Percentiles rank a stretch among this genome's conserved stretches.
Evolutionary conservation across 2,888 invertebrate species (phyloP).

Genomic region (Chloromyia formosa): DNA sequence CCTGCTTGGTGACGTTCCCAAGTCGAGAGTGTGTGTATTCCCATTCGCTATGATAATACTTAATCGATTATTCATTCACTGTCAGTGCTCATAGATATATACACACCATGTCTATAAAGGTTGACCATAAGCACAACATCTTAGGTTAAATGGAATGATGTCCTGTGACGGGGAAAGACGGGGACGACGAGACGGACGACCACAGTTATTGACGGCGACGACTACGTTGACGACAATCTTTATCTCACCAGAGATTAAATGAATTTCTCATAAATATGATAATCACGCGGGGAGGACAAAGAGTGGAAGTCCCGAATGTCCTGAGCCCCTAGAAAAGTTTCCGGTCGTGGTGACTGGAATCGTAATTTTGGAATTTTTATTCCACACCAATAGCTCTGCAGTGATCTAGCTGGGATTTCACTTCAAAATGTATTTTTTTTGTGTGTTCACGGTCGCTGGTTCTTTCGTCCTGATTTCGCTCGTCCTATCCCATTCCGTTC

Average conservation of each 20-base stretch:
- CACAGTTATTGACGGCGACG: neutral
- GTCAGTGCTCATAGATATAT: neutral
- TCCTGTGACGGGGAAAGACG: neutral
- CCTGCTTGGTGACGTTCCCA: too few relatives aligned
- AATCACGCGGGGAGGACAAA: conserved; percentile 28
- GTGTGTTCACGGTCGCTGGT: neutral
- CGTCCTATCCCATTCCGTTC: neutral
- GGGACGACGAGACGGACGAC: conserved; percentile 6
- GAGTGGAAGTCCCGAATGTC: neutral
- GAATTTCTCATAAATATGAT: conserved; percentile 45
- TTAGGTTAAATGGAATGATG: conserved; percentile 8
- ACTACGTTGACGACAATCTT: conserved; percentile 26
- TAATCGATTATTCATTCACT: neutral
- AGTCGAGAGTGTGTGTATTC: too few relatives aligned
- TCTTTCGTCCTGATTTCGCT: neutral
- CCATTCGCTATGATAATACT: neutral
- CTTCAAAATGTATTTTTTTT: neutral
- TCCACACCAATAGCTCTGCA: conserved; percentile 35
- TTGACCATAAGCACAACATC: conserved; percentile 17
- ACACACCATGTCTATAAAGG: conserved; percentile 12
- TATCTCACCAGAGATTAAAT: conserved; percentile 36
- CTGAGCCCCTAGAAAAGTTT: conserved; percentile 4
- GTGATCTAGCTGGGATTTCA: conserved; percentile 35
- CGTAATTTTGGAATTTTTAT: conserved; percentile 44
- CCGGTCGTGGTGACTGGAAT: conserved; percentile 41